phyloP scores from a whole-genome alignment of 2,888 invertebrate species.

The Brachyptera risi region DNA sequence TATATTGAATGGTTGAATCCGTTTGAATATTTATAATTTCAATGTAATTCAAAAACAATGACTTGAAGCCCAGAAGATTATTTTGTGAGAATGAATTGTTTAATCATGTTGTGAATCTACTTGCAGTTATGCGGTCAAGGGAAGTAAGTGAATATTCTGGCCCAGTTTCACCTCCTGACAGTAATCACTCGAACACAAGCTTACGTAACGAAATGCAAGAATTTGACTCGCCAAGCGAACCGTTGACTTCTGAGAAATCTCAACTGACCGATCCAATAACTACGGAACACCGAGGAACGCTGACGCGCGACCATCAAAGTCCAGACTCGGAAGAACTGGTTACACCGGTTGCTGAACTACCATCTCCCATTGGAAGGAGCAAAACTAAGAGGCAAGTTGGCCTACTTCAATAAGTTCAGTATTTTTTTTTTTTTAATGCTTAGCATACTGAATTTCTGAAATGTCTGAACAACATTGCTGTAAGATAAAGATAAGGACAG shows the following conservation, averaged over 20 bases:
- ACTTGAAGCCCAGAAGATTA: no score
- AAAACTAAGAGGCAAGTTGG: slow-evolving; percentile 40
- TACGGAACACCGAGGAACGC: slow-evolving; percentile 46
- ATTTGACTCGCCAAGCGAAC: no score
- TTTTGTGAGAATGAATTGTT: no score
- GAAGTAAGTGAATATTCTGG: slow-evolving; percentile 25
- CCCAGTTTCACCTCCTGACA: slow-evolving; percentile 41
- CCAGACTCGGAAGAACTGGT: slow-evolving; percentile 35
- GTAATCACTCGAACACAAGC: slow-evolving; percentile 40
- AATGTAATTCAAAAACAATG: no score
- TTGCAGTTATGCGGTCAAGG: slow-evolving; percentile 42
- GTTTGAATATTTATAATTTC: no score
- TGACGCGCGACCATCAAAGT: slow-evolving; percentile 41
- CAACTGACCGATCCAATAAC: slow-evolving; percentile 46
- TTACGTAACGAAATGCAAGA: slow-evolving; percentile 40
- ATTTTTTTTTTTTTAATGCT: no score
- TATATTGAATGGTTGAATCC: no score
- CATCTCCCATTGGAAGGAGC: slow-evolving; percentile 39
- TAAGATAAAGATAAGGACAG: no score
- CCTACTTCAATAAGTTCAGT: no score
- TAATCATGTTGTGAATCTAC: no score
- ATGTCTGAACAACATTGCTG: no score
- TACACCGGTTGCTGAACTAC: slow-evolving; percentile 26
- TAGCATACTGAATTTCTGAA: no score
- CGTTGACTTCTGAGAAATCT: slow-evolving; percentile 42